phyloP scores from a whole-genome alignment of 1,140 invertebrate species.

The Tetramorium alpestre region DNA sequence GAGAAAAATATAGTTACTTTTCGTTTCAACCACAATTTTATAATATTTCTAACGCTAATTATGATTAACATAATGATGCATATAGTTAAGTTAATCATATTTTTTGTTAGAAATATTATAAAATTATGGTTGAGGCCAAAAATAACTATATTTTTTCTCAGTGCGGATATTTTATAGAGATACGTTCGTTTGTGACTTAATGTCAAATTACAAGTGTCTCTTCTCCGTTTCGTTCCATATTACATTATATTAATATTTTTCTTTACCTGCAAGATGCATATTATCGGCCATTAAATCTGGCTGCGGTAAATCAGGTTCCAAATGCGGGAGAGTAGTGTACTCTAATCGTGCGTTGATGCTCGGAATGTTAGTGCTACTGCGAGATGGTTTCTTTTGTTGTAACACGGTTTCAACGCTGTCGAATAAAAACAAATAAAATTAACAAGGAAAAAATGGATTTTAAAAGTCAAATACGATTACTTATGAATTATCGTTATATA shows the following conservation, averaged over 20 bases:
- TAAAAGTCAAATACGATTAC: background rate
- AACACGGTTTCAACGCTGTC: conserved; percentile 85
- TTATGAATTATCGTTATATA: background rate
- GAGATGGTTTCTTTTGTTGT: conserved; percentile 85
- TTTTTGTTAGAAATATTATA: too few species aligned
- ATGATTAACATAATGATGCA: too few species aligned
- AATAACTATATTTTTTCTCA: too few species aligned
- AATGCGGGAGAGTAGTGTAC: conserved; percentile 84
- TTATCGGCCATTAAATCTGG: conserved; percentile 71
- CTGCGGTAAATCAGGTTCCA: conserved; percentile 81
- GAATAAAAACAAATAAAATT: conserved; percentile 26
- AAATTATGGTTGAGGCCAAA: too few species aligned
- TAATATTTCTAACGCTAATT: too few species aligned
- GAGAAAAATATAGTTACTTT: too few species aligned
- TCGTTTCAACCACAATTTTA: too few species aligned
- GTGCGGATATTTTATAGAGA: background rate
- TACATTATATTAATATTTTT: background rate
- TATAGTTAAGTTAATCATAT: too few species aligned
- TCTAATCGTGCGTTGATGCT: conserved; percentile 84
- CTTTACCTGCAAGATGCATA: conserved; percentile 74
- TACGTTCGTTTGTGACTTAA: background rate
- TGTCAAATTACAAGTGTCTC: background rate
- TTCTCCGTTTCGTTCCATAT: background rate
- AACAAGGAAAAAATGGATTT: background rate
- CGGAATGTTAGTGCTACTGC: conserved; percentile 80